phyloP scores from a whole-genome alignment of 64 coral and sea anemone genomes.

The Anthopleura sola region DNA sequence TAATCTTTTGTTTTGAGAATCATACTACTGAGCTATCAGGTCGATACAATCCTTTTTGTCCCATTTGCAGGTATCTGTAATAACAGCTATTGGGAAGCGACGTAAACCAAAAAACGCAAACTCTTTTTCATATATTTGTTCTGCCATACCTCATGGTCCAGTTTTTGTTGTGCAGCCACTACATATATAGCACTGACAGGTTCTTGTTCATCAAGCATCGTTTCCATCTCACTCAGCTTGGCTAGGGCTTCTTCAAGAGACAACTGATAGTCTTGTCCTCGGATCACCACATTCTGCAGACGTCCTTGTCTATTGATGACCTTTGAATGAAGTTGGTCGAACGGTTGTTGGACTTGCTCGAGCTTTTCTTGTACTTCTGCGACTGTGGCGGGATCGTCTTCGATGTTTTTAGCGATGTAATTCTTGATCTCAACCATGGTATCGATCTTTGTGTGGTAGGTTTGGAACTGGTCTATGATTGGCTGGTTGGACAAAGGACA shows the following conservation, averaged over 20 bases:
- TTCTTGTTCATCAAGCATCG: slow-evolving; percentile 27
- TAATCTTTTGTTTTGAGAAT: too few relatives aligned
- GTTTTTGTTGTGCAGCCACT: slow-evolving; percentile 55
- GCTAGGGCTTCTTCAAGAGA: slow-evolving; percentile 62
- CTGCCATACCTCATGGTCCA: slow-evolving; percentile 83
- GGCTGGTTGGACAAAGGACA: slow-evolving; percentile 19
- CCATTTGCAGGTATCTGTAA: too few relatives aligned
- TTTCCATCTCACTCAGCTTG: slow-evolving; percentile 78
- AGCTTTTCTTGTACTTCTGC: slow-evolving; percentile 74
- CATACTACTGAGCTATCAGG: too few relatives aligned
- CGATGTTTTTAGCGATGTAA: slow-evolving; percentile 50
- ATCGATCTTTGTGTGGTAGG: slow-evolving; percentile 73
- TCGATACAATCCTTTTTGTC: too few relatives aligned
- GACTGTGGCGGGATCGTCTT: slow-evolving; percentile 65
- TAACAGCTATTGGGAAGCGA: too few relatives aligned
- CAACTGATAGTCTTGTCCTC: slow-evolving; percentile 72
- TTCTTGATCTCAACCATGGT: slow-evolving; percentile 60
- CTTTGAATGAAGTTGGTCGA: slow-evolving; percentile 64
- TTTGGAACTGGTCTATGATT: slow-evolving; percentile 77
- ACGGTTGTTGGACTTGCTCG: slow-evolving; percentile 55
- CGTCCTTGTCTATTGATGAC: slow-evolving; percentile 65
- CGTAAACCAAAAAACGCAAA: too few relatives aligned
- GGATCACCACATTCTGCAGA: slow-evolving; percentile 77
- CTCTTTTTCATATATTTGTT: neutral
- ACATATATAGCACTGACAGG: slow-evolving; percentile 72